These are phyloP conservation scores for Myripristis jacobus DNA, from an alignment of 2,797 vertebrate species.

Conservation along the genomic window DNA sequence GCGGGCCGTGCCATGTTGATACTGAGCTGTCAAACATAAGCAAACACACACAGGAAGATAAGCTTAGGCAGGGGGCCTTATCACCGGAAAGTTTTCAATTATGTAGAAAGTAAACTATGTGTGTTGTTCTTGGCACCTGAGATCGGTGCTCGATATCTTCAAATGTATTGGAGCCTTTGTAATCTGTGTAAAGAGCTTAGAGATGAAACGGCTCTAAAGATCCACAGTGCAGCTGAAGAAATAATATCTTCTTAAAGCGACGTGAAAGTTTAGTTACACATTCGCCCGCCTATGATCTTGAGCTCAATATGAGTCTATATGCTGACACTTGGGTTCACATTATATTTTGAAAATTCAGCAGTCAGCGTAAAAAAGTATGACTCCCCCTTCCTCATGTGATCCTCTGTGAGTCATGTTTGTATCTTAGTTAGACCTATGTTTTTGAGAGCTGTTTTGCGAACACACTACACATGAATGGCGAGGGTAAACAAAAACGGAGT, in stretches of 20 bases:
- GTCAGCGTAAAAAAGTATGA: too few species aligned
- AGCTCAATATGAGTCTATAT: too few species aligned
- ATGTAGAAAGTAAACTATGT: slow-evolving; percentile 54
- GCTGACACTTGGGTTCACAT: too few species aligned
- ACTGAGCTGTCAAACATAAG: slow-evolving; percentile 67
- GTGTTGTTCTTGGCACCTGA: slow-evolving; percentile 62
- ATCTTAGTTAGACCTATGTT: too few species aligned
- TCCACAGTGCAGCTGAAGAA: slow-evolving; percentile 1
- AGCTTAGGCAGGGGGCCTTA: slow-evolving; percentile 42
- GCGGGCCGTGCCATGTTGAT: slow-evolving; percentile 53
- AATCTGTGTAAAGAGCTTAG: slow-evolving; percentile 17
- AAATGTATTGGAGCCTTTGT: slow-evolving; percentile 27
- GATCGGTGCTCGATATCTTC: slow-evolving; percentile 28
- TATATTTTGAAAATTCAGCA: too few species aligned
- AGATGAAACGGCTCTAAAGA: slow-evolving; percentile 23
- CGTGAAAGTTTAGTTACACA: too few species aligned
- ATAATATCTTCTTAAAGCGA: neutral
- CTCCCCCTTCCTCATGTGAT: too few species aligned
- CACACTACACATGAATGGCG: too few species aligned
- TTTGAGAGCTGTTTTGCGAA: too few species aligned
- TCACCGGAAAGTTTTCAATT: slow-evolving; percentile 66
- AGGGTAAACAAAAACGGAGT: too few species aligned
- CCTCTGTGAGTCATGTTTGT: too few species aligned
- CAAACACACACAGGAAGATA: slow-evolving; percentile 62
- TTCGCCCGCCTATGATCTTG: too few species aligned